These are phyloP conservation scores for Aporrectodea caliginosa DNA, from an alignment of 1,140 invertebrate species.

Conservation along the genomic window DNA sequence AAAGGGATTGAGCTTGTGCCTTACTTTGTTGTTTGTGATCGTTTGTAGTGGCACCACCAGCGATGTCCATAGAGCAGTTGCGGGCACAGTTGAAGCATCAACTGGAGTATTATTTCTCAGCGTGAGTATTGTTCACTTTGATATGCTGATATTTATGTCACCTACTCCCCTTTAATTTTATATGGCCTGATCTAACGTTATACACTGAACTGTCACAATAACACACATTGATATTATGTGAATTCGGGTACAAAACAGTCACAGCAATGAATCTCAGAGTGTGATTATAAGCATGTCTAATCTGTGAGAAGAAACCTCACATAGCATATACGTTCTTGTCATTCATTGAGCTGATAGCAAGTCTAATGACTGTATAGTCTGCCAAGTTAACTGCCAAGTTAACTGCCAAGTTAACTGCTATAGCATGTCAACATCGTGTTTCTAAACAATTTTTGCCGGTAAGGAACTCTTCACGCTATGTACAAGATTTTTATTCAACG, in stretches of 20 bases:
- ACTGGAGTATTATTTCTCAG: conserved; percentile 85
- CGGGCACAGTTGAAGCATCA: conserved; percentile 75
- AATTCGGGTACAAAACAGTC: background rate
- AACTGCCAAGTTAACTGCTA: no score
- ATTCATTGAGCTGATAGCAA: no score
- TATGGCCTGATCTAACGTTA: background rate
- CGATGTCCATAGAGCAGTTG: conserved; percentile 62
- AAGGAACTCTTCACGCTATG: no score
- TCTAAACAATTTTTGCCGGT: no score
- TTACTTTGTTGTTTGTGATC: background rate
- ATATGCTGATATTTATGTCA: conserved; percentile 8
- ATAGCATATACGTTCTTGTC: no score
- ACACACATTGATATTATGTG: no score
- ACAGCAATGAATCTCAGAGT: no score
- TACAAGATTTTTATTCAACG: no score
- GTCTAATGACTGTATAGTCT: no score
- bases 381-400: no score
- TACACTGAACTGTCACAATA: conserved; percentile 5
- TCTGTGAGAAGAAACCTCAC: conserved; percentile 13
- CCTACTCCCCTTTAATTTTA: background rate
- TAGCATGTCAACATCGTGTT: no score
- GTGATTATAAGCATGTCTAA: no score
- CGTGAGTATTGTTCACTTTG: conserved; percentile 56
- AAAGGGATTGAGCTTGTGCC: background rate
- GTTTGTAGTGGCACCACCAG: background rate